Conservation (phyloP, 2,888 invertebrate species). For the Labia minor region DNA sequence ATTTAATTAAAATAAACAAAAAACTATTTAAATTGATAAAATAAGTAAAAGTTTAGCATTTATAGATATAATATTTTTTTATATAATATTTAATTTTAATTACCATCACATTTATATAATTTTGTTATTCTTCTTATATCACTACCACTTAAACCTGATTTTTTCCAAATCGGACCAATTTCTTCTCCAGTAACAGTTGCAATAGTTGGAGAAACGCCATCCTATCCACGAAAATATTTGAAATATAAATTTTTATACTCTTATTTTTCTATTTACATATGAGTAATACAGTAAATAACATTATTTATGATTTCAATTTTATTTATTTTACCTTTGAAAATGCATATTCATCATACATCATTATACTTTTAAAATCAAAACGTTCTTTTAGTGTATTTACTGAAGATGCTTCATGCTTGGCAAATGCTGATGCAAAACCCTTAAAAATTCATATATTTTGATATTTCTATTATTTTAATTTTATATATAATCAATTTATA, state of each 20-base stretch:
- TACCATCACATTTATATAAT: constrained; percentile 29
- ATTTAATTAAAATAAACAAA: too few relatives aligned
- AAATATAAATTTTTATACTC: too few relatives aligned
- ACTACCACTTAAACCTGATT: constrained; percentile 28
- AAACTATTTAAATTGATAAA: too few relatives aligned
- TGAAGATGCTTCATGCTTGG: constrained; percentile 25
- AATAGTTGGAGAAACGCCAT: constrained; percentile 30
- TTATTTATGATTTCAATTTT: background rate
- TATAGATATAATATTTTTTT: background rate
- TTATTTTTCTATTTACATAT: background rate
- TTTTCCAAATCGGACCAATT: constrained; percentile 33
- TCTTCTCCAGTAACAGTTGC: constrained; percentile 27
- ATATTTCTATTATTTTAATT: background rate
- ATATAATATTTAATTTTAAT: too few relatives aligned
- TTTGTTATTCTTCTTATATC: constrained; percentile 29
- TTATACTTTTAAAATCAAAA: constrained; percentile 38
- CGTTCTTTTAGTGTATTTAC: constrained; percentile 30
- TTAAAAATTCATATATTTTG: constrained; percentile 22
- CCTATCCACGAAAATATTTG: constrained; percentile 25
- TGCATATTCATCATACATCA: constrained; percentile 39
- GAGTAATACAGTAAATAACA: background rate
- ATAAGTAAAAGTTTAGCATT: background rate
- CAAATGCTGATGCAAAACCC: constrained; percentile 29
- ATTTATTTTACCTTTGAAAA: constrained; percentile 34
- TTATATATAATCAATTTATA: too few relatives aligned